Percentiles rank a stretch among this genome's conserved stretches.
These are phyloP conservation scores for Temnothorax longispinosus DNA, from an alignment of 1,140 invertebrate genomes.

Conservation along the genomic window DNA sequence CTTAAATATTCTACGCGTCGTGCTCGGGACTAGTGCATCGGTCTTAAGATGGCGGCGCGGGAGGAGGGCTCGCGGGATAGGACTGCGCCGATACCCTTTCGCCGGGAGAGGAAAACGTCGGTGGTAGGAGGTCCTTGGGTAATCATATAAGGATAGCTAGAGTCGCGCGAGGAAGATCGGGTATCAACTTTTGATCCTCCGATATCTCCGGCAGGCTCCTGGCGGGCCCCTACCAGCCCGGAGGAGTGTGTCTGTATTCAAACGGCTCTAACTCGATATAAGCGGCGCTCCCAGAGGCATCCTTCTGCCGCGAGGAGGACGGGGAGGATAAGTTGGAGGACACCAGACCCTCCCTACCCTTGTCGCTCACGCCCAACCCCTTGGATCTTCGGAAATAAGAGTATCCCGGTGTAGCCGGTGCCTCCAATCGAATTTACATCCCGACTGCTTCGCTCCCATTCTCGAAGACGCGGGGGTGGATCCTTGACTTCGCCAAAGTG, in stretches of 20 bases:
- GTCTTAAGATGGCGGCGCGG: slow-evolving; percentile 45
- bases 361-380: slow-evolving; percentile 57
- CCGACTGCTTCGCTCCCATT: slow-evolving; percentile 50
- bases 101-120: slow-evolving; percentile 42
- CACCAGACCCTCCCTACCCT: slow-evolving; percentile 66
- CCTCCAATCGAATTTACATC: slow-evolving; percentile 83
- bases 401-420: slow-evolving; percentile 72
- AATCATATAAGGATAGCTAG: slow-evolving; percentile 81
- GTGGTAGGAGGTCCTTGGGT: slow-evolving; percentile 74
- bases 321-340: slow-evolving; percentile 72
- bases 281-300: slow-evolving; percentile 81
- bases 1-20: slow-evolving; percentile 84
- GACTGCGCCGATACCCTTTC: slow-evolving; percentile 48
- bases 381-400: slow-evolving; percentile 69
- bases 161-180: slow-evolving; percentile 65
- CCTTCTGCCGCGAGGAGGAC: slow-evolving; percentile 64
- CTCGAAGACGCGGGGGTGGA: neutral
- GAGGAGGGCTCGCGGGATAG: neutral
- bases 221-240: slow-evolving; percentile 39
- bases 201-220: slow-evolving; percentile 67
- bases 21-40: slow-evolving; percentile 71
- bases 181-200: slow-evolving; percentile 83
- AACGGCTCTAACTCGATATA: slow-evolving; percentile 85
- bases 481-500: slow-evolving; percentile 23
- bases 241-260: slow-evolving; percentile 80